A percentile compares a stretch with the other conserved stretches of the same genome.
phyloP scores from a whole-genome alignment of 2,113 vertebrate species.

The Microcebus griseorufus region DNA sequence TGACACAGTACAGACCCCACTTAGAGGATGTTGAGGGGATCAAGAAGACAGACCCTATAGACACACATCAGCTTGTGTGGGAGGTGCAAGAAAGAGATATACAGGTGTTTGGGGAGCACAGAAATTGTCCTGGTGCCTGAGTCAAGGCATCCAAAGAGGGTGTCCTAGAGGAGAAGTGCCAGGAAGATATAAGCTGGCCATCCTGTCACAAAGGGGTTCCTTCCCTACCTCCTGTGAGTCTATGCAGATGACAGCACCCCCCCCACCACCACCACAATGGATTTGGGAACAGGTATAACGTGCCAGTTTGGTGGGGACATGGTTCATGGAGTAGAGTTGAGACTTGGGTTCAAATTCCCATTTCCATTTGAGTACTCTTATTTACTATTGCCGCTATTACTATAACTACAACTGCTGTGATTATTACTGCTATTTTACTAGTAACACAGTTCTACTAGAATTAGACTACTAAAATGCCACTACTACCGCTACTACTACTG shows the following conservation, averaged over 20 bases:
- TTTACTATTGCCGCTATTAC: not conserved
- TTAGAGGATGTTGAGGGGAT: accelerated
- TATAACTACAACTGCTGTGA: not conserved
- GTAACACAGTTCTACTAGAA: not conserved
- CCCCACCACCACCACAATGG: not conserved
- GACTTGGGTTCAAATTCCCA: not conserved
- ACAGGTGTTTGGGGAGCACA: not conserved
- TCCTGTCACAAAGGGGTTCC: too few relatives aligned
- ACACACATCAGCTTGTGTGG: accelerated
- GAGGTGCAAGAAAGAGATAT: not conserved
- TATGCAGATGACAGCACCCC: too few relatives aligned
- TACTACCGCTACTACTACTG: not conserved
- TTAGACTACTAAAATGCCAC: not conserved
- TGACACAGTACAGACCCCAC: accelerated
- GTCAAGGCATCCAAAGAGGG: not conserved
- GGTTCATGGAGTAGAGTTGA: not conserved
- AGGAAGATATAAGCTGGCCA: not conserved
- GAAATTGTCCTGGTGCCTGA: not conserved
- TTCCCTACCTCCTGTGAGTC: not conserved
- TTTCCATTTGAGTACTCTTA: accelerated
- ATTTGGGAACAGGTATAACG: not conserved
- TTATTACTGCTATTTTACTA: not conserved
- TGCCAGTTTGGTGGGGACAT: accelerated
- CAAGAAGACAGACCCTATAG: accelerated
- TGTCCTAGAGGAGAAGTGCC: not conserved